Percentiles rank a stretch among this genome's conserved stretches.
These are phyloP conservation scores for Mesocentrotus franciscanus DNA, from an alignment of 53 echinoderm and acorn worm species.

Conservation along the genomic window DNA sequence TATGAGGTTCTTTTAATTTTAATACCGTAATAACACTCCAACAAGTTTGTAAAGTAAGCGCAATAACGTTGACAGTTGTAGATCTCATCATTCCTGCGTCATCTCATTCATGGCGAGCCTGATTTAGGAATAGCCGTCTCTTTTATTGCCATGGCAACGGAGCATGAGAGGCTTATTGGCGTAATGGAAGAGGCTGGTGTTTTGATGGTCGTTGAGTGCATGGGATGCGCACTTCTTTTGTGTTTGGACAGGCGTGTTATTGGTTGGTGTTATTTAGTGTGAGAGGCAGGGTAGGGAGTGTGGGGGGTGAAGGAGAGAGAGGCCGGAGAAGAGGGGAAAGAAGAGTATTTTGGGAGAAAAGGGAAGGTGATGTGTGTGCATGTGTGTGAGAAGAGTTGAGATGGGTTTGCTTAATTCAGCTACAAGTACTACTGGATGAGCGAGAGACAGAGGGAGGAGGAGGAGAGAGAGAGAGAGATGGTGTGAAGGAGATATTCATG, in stretches of 20 bases:
- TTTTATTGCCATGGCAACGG: constrained; percentile 32
- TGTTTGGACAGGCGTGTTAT: constrained; percentile 8
- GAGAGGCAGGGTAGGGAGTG: background rate
- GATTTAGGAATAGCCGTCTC: background rate
- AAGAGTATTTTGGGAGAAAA: background rate
- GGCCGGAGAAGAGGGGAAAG: background rate
- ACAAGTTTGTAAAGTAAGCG: background rate
- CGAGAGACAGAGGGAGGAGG: background rate
- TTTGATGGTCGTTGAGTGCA: background rate
- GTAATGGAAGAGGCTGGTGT: constrained; percentile 9
- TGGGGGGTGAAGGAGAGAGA: background rate
- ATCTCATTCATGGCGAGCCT: background rate
- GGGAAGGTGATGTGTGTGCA: background rate
- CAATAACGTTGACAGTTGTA: background rate
- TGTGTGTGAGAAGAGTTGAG: too few relatives aligned
- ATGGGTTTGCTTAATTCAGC: too few relatives aligned
- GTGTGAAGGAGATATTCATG: background rate
- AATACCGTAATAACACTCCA: too few relatives aligned
- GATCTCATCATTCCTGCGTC: background rate
- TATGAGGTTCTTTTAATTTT: too few relatives aligned
- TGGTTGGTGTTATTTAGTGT: background rate
- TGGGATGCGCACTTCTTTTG: background rate
- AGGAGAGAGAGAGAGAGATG: background rate
- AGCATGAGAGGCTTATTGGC: constrained; percentile 17
- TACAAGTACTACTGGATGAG: too few relatives aligned